These are phyloP conservation scores for Podarcis lilfordi DNA, from an alignment of 2,797 vertebrate species.

Conservation along the genomic window DNA sequence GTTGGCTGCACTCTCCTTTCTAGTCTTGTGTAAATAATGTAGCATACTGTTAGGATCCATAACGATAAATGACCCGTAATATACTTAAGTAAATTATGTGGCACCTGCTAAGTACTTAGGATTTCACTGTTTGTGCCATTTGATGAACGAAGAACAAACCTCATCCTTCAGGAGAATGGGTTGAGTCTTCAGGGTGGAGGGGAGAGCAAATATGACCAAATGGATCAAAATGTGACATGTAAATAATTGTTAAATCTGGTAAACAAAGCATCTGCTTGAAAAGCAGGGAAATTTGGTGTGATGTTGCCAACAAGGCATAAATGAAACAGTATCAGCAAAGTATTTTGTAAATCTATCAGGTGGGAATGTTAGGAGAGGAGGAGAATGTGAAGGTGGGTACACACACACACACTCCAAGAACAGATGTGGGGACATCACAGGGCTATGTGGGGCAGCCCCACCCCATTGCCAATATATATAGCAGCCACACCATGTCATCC, in stretches of 20 bases:
- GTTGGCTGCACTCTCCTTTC: neutral
- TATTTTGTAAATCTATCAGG: too few species aligned
- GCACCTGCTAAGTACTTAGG: neutral
- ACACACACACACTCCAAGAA: too few species aligned
- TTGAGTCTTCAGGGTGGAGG: neutral
- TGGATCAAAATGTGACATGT: neutral
- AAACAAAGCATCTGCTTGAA: neutral
- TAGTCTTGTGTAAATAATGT: neutral
- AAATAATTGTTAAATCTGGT: neutral
- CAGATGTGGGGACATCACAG: too few species aligned
- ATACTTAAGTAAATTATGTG: neutral
- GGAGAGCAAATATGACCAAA: neutral
- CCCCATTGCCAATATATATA: too few species aligned
- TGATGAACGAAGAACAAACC: neutral
- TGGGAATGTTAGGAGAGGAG: neutral
- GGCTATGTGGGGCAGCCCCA: too few species aligned
- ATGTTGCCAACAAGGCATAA: neutral
- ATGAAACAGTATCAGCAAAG: neutral
- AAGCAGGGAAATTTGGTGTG: slow-evolving; percentile 7
- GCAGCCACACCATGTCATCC: too few species aligned
- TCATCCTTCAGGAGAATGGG: neutral
- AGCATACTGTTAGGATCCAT: neutral
- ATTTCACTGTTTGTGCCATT: neutral
- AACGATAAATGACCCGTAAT: neutral
- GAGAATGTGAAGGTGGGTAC: too few species aligned